These are phyloP conservation scores for Isoperla grammatica DNA, from an alignment of 2,888 invertebrate genomes.

Conservation along the genomic window DNA sequence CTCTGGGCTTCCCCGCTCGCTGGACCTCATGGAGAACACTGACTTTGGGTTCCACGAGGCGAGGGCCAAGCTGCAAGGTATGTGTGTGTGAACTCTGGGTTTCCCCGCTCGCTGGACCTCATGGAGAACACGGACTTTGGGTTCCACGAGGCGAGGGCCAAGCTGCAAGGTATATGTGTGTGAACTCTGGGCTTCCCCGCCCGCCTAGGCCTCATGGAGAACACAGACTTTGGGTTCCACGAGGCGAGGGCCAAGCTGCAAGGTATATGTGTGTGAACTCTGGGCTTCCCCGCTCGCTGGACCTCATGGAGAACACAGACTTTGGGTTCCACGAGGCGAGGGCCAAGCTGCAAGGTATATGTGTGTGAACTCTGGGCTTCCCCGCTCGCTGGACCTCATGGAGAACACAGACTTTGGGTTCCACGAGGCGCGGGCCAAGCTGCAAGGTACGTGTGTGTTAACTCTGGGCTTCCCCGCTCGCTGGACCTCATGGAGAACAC, in stretches of 20 bases:
- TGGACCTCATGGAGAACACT: constrained; percentile 72
- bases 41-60: constrained; percentile 80
- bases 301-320: constrained; percentile 69
- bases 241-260: constrained; percentile 81
- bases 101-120: too few species aligned
- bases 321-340: constrained; percentile 82
- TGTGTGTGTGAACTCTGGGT: too few species aligned
- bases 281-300: too few species aligned
- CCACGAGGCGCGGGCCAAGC: constrained; percentile 70
- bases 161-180: constrained; percentile 67
- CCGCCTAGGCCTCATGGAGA: constrained; percentile 82
- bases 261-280: too few species aligned
- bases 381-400: too few species aligned
- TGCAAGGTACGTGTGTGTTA: constrained; percentile 66
- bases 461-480: too few species aligned
- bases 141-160: constrained; percentile 72
- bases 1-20: too few species aligned
- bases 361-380: too few species aligned
- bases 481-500: constrained; percentile 75
- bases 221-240: constrained; percentile 68
- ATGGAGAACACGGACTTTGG: constrained; percentile 74
- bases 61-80: constrained; percentile 70
- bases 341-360: constrained; percentile 72
- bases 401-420: constrained; percentile 74
- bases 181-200: too few species aligned